These are phyloP conservation scores for Coenobita brevimanus DNA, from an alignment of 1,140 invertebrate species.

Conservation along the genomic window DNA sequence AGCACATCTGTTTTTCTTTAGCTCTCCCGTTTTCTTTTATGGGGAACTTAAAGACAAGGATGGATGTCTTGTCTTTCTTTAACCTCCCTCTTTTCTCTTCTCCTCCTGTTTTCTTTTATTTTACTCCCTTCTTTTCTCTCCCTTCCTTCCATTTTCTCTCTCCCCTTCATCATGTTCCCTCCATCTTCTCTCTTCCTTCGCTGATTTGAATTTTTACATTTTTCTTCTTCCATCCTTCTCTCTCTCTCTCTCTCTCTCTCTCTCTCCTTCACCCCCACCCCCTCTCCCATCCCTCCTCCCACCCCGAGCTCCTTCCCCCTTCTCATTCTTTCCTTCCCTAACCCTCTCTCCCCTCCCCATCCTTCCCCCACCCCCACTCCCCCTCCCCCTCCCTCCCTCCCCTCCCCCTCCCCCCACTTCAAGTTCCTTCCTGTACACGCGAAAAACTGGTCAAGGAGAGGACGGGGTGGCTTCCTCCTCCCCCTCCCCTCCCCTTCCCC, in stretches of 20 bases:
- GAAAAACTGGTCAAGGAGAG: no score
- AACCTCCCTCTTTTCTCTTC: slow-evolving; percentile 1
- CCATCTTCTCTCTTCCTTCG: not conserved
- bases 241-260: not conserved
- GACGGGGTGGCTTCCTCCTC: no score
- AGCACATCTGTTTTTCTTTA: not conserved
- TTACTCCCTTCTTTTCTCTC: not conserved
- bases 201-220: not conserved
- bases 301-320: not conserved
- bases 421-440: no score
- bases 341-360: not conserved
- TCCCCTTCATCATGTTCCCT: no score
- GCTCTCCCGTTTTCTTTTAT: no score
- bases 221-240: not conserved
- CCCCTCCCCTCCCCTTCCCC: no score
- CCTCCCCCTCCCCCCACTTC: no score
- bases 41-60: no score
- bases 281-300: not conserved
- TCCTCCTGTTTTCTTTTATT: not conserved
- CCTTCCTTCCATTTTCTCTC: not conserved
- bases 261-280: not conserved
- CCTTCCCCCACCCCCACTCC: not conserved
- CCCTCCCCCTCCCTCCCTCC: not conserved
- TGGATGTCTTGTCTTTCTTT: no score
- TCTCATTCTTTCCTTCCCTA: not conserved